A percentile compares a stretch with the other conserved stretches of the same genome.
phyloP scores from a whole-genome alignment of 2,888 invertebrate genomes.

The Geophilus truncorum region DNA sequence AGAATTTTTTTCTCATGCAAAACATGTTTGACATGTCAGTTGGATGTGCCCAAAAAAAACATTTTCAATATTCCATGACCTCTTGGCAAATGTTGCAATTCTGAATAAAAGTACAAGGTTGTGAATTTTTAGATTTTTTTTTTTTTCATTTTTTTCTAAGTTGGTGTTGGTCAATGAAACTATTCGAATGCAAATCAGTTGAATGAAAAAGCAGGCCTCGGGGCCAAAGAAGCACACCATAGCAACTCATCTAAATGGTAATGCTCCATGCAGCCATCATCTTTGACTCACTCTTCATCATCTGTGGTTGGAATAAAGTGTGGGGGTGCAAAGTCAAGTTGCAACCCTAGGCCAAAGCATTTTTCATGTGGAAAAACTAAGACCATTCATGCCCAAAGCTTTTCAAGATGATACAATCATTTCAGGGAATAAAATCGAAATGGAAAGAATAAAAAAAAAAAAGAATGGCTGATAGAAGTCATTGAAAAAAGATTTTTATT shows the following conservation, averaged over 20 bases:
- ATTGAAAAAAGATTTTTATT: background rate
- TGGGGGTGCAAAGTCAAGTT: slow-evolving; percentile 17
- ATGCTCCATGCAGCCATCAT: slow-evolving; percentile 7
- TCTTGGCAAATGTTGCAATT: background rate
- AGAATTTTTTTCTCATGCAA: background rate
- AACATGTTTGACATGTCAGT: background rate
- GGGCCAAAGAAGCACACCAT: slow-evolving; percentile 12
- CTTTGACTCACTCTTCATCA: slow-evolving; percentile 18
- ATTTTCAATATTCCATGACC: background rate
- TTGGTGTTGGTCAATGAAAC: slow-evolving; percentile 10
- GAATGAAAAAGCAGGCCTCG: background rate
- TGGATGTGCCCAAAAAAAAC: background rate
- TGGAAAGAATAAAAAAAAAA: background rate
- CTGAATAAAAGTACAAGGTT: background rate
- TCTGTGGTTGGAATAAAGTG: slow-evolving; percentile 21
- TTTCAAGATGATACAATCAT: slow-evolving; percentile 16
- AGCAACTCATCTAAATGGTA: slow-evolving; percentile 25
- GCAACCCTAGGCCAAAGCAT: slow-evolving; percentile 2
- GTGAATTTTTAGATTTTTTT: slow-evolving; percentile 8
- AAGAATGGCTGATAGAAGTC: background rate
- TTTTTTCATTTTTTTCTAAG: background rate
- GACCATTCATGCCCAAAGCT: background rate
- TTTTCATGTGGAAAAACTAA: slow-evolving; percentile 21
- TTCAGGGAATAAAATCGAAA: slow-evolving; percentile 1
- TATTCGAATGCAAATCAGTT: slow-evolving; percentile 21